Conservation (phyloP, 2,113 vertebrate species). For the Phycodurus eques region DNA sequence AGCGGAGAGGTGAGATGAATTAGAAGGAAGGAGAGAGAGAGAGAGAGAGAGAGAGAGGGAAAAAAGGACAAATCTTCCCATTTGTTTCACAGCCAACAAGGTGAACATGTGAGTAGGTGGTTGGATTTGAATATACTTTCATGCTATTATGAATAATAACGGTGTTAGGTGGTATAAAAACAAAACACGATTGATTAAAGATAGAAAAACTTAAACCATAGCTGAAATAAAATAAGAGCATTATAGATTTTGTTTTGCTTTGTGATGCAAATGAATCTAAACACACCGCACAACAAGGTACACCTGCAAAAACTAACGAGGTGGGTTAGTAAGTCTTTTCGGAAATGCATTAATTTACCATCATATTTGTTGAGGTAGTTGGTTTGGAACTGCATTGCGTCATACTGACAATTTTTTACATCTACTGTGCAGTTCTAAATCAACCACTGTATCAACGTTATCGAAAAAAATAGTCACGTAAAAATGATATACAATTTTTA, state of each 20-base stretch:
- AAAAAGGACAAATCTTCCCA: constrained; percentile 7
- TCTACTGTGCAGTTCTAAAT: background rate
- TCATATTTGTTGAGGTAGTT: background rate
- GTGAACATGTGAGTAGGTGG: background rate
- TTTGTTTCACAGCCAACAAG: background rate
- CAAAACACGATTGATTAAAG: background rate
- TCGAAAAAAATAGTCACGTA: background rate
- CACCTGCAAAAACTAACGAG: background rate
- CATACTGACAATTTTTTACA: background rate
- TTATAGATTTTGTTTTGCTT: background rate
- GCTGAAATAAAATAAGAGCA: background rate
- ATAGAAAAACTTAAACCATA: background rate
- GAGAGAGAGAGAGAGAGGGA: background rate
- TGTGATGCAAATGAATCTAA: background rate
- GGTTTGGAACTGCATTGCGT: background rate
- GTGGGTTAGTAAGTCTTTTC: background rate
- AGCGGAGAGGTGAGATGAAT: constrained; percentile 45
- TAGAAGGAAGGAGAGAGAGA: background rate
- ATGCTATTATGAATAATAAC: background rate
- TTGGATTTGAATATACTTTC: background rate
- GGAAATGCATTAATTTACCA: background rate
- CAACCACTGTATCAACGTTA: background rate
- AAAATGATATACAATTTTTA: no score
- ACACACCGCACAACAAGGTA: no score
- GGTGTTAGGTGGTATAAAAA: background rate